phyloP scores from a whole-genome alignment of 2,113 vertebrate species.

The Anolis carolinensis region DNA sequence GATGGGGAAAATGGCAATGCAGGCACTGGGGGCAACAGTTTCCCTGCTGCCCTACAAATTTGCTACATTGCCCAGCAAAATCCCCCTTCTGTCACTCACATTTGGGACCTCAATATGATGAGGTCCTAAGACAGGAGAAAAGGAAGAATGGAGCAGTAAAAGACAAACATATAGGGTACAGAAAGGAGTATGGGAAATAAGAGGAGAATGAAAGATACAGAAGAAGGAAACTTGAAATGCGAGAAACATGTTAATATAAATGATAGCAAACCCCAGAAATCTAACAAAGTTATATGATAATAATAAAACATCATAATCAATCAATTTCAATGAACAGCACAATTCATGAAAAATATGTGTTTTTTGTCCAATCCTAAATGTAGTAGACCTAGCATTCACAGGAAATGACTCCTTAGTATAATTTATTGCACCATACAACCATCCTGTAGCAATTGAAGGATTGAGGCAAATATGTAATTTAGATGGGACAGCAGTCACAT shows the following conservation, averaged over 20 bases:
- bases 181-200: neutral
- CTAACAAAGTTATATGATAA: neutral
- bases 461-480: conserved; percentile 1
- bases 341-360: too few relatives aligned
- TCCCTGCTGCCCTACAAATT: too few relatives aligned
- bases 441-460: neutral
- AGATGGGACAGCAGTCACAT: neutral
- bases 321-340: too few relatives aligned
- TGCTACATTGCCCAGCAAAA: too few relatives aligned
- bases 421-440: neutral
- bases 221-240: neutral
- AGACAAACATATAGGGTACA: neutral
- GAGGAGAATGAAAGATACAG: neutral
- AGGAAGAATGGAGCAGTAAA: neutral
- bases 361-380: neutral
- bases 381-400: neutral
- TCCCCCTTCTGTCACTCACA: too few relatives aligned
- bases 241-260: neutral
- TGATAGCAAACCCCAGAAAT: neutral
- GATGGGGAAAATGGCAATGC: too few relatives aligned
- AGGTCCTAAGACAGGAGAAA: neutral
- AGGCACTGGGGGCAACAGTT: too few relatives aligned
- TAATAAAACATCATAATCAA: neutral
- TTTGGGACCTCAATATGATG: too few relatives aligned
- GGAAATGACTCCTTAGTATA: neutral